Percentiles rank a stretch among this genome's conserved stretches.
Conservation (phyloP, 2,888 invertebrate species). For the Stenolophus ochropezus region DNA sequence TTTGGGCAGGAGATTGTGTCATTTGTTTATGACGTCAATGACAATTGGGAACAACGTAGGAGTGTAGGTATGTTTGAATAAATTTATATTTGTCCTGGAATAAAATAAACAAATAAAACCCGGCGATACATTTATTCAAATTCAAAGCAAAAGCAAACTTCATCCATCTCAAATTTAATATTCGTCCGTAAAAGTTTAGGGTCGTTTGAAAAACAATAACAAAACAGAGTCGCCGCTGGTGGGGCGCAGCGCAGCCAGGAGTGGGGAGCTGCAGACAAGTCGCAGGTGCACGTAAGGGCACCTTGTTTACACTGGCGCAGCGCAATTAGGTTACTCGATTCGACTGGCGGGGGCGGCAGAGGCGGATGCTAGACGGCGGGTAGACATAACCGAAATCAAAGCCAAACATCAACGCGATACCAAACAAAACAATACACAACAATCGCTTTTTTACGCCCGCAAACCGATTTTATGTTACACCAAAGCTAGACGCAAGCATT, state of each 20-base stretch:
- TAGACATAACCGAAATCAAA: neutral
- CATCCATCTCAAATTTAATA: neutral
- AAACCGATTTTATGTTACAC: neutral
- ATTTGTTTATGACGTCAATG: too few species aligned
- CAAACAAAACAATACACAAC: neutral
- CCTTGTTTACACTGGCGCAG: slow-evolving; percentile 46
- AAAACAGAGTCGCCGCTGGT: neutral
- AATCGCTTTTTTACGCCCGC: neutral
- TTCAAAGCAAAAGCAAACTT: neutral
- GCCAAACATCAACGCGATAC: neutral
- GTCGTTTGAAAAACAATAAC: slow-evolving; percentile 19
- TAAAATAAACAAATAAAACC: neutral
- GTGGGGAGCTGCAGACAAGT: slow-evolving; percentile 18
- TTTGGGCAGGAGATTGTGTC: too few species aligned
- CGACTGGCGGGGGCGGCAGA: slow-evolving; percentile 13
- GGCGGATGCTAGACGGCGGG: neutral
- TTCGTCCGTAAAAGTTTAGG: neutral
- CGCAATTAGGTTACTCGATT: slow-evolving; percentile 49
- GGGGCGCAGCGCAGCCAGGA: neutral
- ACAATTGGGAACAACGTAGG: too few species aligned
- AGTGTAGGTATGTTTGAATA: neutral
- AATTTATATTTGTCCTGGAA: neutral
- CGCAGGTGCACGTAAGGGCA: slow-evolving; percentile 52
- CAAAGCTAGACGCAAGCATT: neutral
- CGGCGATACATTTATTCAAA: neutral